Conservation (phyloP, 2,888 invertebrate species). For the Theodoxus fluviatilis region DNA sequence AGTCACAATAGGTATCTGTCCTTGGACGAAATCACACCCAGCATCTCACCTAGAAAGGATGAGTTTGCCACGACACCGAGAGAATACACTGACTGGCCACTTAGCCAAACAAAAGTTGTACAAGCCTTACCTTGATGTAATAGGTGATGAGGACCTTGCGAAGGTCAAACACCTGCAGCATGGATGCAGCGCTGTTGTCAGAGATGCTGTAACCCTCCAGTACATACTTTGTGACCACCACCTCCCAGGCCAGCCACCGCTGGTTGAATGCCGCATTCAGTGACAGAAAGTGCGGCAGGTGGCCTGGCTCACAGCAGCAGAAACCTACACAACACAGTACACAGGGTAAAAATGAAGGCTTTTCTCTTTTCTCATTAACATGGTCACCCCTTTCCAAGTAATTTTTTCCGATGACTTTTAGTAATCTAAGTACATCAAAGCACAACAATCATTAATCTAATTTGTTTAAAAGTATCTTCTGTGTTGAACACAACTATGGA, state of each 20-base stretch:
- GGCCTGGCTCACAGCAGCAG: slow-evolving; percentile 90
- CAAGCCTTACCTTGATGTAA: slow-evolving; percentile 88
- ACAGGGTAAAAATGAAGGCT: no score
- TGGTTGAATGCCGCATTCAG: slow-evolving; percentile 97
- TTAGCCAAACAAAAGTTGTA: no score
- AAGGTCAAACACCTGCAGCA: slow-evolving; percentile 97
- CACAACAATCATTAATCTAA: no score
- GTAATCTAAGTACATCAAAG: no score
- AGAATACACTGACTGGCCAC: no score
- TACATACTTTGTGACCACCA: slow-evolving; percentile 91
- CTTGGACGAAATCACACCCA: no score
- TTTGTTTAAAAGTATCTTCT: no score
- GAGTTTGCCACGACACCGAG: no score
- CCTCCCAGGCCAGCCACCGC: slow-evolving; percentile 98
- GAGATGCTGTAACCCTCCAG: slow-evolving; percentile 98
- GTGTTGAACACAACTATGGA: no score
- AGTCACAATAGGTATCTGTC: no score
- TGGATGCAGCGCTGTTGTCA: slow-evolving; percentile 95
- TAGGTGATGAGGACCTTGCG: slow-evolving; percentile 95
- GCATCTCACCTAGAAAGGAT: no score
- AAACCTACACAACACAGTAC: slow-evolving; percentile 71
- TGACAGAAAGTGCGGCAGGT: slow-evolving; percentile 85
- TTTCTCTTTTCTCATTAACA: slow-evolving; percentile 24
- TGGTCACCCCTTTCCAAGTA: neutral
- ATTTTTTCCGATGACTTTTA: no score